Evolutionary conservation across 2,797 vertebrate genomes (phyloP).

Genomic region (Syngnathus acus): DNA sequence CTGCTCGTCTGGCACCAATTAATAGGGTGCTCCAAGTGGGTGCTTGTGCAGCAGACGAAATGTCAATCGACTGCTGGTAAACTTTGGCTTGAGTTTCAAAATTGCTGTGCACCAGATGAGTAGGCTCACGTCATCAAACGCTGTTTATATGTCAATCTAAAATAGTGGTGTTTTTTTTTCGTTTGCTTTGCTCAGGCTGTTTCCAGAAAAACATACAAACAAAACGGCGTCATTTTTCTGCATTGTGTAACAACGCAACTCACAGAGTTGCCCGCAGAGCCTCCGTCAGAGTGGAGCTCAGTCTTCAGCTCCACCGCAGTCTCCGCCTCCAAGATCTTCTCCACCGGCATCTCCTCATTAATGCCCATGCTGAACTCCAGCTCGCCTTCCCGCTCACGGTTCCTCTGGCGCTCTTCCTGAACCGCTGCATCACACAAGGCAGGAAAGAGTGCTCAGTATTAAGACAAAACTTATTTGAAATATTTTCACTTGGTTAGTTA

Average conservation of each 20-base stretch:
- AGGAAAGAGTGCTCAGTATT: not conserved
- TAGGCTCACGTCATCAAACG: not conserved
- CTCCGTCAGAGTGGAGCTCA: conserved; percentile 77
- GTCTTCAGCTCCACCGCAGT: conserved; percentile 91
- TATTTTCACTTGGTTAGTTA: too few relatives aligned
- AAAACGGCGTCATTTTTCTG: not conserved
- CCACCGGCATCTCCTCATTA: conserved; percentile 94
- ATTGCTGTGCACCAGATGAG: not conserved
- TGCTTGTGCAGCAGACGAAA: not conserved
- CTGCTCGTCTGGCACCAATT: not conserved
- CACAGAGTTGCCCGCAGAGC: conserved; percentile 78
- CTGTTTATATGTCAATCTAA: not conserved
- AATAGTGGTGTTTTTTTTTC: not conserved
- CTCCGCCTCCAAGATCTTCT: conserved; percentile 95
- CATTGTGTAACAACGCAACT: conserved; percentile 28
- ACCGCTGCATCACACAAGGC: conserved; percentile 72
- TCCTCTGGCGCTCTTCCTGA: conserved; percentile 93
- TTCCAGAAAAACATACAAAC: not conserved
- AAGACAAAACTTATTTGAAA: too few relatives aligned
- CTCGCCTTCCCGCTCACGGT: conserved; percentile 83
- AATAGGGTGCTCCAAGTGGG: not conserved
- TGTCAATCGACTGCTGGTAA: not conserved
- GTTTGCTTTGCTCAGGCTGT: not conserved
- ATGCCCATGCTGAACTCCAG: conserved; percentile 75
- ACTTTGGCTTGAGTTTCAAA: not conserved